Evolutionary conservation across 1,140 invertebrate species (phyloP), one percentile per base, ranked within the genome.

Genomic region (Drosophila lacteicornis): DNA sequence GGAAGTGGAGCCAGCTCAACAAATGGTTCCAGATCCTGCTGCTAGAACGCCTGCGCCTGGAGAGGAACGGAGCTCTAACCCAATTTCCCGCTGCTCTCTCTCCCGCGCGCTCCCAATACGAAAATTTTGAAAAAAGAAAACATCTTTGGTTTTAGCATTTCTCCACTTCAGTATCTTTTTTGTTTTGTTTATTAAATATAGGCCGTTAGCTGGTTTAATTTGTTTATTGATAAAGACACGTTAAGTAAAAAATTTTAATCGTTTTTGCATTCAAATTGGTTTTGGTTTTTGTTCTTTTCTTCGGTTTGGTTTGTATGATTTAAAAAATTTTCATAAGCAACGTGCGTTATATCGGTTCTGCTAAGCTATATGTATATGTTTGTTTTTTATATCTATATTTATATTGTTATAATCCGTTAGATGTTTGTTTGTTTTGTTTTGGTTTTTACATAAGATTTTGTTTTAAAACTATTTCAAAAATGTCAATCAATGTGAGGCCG

Each of bases 191-290:
- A 87, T 87, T 87, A 88, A 88, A 88, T 87, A 87, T 87, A 87
- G 84, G 83, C 83, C 83, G 83, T 88, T 87, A 87, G 83, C 83
- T 82, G 77, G 75, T 85, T 86, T 84, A 83, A 80, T 88, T 87
- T 87, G 85, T 83, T 88, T 88, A 88, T 88, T 88, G 84, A 90
- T 88, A 88, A 88, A 90, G 84, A 88, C 84, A 88, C 85, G 84
- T 88, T 88, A 88, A 88, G 84, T 88, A 88, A 88, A 88, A 88
- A 88, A 88, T 74, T 80, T 69, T 86, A 82, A 86, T 86, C 82
- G 74, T 86, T 82, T 87, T 87, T 88, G 77, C 80, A 76, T 88
- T 83, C 69, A 85, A 80, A 79, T 80, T 79, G 59, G 65, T 65
- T 67, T 78, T 36, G 36, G 27, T 51, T 22, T 22, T 66, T 66